Evolutionary conservation across 2,113 vertebrate genomes (phyloP).

Genomic region (Dipodomys stephensi): DNA sequence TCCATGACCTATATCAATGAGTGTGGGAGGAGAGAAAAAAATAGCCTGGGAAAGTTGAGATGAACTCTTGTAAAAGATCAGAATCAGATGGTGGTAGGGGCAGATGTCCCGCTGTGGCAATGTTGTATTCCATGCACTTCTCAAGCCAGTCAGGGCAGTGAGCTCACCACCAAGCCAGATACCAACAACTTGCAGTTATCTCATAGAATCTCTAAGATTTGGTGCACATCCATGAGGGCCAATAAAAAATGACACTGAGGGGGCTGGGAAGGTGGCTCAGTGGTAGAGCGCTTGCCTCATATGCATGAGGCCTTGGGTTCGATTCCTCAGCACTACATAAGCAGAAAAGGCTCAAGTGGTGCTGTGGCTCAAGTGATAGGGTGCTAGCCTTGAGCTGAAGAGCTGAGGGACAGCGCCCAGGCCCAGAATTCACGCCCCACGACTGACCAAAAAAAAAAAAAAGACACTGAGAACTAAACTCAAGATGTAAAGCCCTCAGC

Average conservation of each 20-base stretch:
- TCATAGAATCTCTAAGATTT: background rate
- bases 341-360: no score
- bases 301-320: no score
- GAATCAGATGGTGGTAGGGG: background rate
- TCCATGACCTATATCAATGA: background rate
- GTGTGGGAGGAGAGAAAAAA: background rate
- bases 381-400: no score
- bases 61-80: background rate
- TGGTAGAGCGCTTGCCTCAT: no score
- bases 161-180: background rate
- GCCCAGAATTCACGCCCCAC: no score
- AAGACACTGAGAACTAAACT: background rate
- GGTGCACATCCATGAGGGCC: background rate
- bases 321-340: no score
- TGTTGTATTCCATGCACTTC: fast-evolving
- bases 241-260: background rate
- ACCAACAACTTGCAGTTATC: background rate
- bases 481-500: background rate
- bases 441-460: background rate
- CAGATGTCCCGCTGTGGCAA: background rate
- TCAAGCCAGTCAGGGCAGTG: background rate
- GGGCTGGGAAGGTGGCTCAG: no score
- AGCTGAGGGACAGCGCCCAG: no score
- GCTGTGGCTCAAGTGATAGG: no score
- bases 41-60: background rate